A percentile compares a stretch with the other conserved stretches of the same genome.
These are phyloP conservation scores for Podarcis muralis DNA, from an alignment of 2,113 vertebrate genomes.

Conservation along the genomic window DNA sequence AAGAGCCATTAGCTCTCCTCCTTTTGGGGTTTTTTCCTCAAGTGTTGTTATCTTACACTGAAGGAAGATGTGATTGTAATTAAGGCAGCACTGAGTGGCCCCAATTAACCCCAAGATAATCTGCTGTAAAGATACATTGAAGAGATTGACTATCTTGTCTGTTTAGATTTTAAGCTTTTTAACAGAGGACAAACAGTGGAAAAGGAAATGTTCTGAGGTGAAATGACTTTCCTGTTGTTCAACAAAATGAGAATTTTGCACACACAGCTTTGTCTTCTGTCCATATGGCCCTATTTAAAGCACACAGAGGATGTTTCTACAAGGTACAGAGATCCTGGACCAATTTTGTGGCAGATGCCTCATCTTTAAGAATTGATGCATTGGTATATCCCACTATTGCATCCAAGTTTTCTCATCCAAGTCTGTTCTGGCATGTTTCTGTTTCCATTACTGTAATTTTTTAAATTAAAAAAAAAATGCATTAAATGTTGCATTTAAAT, in stretches of 20 bases:
- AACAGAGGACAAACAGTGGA: not conserved
- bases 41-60: not conserved
- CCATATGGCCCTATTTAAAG: not conserved
- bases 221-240: not conserved
- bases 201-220: not conserved
- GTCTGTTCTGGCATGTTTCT: not conserved
- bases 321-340: not conserved
- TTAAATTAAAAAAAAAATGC: not conserved
- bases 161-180: slow-evolving; percentile 9
- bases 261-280: not conserved
- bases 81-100: not conserved
- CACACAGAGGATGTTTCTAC: not conserved
- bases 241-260: not conserved
- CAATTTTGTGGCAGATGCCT: no score
- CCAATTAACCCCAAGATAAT: slow-evolving; percentile 5
- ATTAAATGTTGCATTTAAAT: not conserved
- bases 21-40: not conserved
- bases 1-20: not conserved
- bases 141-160: not conserved
- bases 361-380: no score
- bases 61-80: slow-evolving; percentile 14
- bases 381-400: not conserved
- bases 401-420: not conserved
- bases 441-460: not conserved
- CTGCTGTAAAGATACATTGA: slow-evolving; percentile 2